Base-by-base conservation (phyloP, 2,113 vertebrate genomes). In the Xenotilapia flavipinnis region DNA sequence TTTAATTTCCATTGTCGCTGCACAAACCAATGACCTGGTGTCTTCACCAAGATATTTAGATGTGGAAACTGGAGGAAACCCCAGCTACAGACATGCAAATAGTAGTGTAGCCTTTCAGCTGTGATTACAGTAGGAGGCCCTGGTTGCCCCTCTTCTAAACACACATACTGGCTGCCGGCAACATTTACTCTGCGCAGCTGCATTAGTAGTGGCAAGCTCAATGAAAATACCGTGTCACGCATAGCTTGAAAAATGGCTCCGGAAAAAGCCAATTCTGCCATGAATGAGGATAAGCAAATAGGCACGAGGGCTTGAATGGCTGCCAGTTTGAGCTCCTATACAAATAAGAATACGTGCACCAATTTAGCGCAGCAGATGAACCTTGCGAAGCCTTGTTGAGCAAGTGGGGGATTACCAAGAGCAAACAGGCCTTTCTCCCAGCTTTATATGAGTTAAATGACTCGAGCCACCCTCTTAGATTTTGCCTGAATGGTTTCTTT, bases 271-370 rank as follows among this genome's bases (percentile, higher is more conserved):
- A 94, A 94, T 94, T 94, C 91, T 93, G 93, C 94, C 90, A 87
- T 94, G 94, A 95, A 95, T 94, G 93, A 94, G 95, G 93, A 94
- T 95, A 95, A 95, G 93, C 93, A 95, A 96, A 96, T 95, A 96
- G 91, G 94, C 94, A 94, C 91, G 94, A 95, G 93, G 80, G 91
- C 90, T 94, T 96, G 94, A 96, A 94, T 94, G 73, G 89, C 93
- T 92, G 94, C 94, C 92, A 95, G 94, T 90, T 81, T 94, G 94
- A 94, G 94, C 93, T 94, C 89, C 94, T 94, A 95, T 91, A 95
- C 94, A 95, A 96, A 96, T 95, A 96, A 83, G 91, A 93, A 88
- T 94, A 94, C 87, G 92, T 90, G 93, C 92, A 93, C 91, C 94
- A 94, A 96, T 95, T 95, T 94, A 94, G 93, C 88, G 73, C 92